Evolutionary conservation across 2,888 invertebrate genomes (phyloP), one percentile per base, ranked within the genome.

Genomic region (Plutella xylostella): DNA sequence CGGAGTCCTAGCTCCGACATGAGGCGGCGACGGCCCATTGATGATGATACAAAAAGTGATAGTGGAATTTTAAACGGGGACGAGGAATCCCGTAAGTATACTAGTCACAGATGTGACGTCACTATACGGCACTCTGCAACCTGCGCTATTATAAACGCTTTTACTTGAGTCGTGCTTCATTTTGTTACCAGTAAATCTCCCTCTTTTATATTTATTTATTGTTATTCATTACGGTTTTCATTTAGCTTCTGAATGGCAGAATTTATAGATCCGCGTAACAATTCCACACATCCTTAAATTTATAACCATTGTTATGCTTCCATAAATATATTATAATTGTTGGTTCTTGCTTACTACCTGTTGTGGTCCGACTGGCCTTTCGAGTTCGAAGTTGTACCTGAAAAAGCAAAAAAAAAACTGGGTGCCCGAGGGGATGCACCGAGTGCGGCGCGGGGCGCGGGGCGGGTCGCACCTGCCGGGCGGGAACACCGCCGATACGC

Each of bases 11-110:
- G n/a, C n/a, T n/a, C n/a, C n/a, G n/a, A n/a, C 25, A 72, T 60
- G 55, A 50, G 56, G 18, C 70, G 68, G 50, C 78, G 65, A 45
- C 69, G 80, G 45, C 80, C 80, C 39, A 69, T 80, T 50, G 74
- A 82, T 48, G 80, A 82, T 52, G 83, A 80, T 49, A 79, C 76
- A 6, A 70, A 57, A 54, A 83, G 83, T 58, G 80, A 82, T 51
- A 70, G 70, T 50, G 82, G 72, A 45, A 54, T 61, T 46, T 47
- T 78, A 63, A 77, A 79, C 50, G 61, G 55, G 45, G 60, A 58
- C 42, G 59, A 59, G 37, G 59, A 54, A 40, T 52, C 55, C 50
- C 60, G 78, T 79, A 65, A 79, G 79, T 77, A 42, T 47, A 37
- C 47, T 49, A 51, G n/a, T n/a, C n/a, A n/a, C n/a, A n/a, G n/a